These are phyloP conservation scores for Asarcornis scutulata DNA, from an alignment of 2,113 vertebrate genomes.

Conservation along the genomic window DNA sequence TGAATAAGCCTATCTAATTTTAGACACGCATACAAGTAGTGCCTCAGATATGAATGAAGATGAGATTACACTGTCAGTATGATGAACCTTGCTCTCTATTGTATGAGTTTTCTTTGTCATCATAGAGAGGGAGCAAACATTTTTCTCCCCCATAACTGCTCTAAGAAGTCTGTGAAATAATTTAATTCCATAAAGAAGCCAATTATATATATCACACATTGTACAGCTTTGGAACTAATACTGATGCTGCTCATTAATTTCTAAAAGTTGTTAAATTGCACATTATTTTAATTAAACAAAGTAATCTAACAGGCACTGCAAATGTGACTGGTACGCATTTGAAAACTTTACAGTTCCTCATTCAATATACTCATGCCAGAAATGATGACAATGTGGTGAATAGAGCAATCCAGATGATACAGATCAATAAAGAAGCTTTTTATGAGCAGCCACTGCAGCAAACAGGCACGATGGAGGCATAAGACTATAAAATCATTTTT, in stretches of 20 bases:
- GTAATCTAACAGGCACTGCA: neutral
- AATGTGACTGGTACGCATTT: neutral
- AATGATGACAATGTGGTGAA: neutral
- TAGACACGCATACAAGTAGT: neutral
- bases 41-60: neutral
- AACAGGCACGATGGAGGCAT: neutral
- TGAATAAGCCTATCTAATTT: neutral
- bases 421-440: conserved; percentile 19
- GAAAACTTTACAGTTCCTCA: neutral
- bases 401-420: neutral
- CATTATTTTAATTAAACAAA: conserved; percentile 36
- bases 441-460: neutral
- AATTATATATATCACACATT: neutral
- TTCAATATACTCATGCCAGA: neutral
- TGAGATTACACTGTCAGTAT: neutral
- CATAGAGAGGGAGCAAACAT: neutral
- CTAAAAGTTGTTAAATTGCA: neutral
- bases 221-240: neutral
- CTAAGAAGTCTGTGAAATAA: neutral
- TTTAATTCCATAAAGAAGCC: neutral
- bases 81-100: neutral
- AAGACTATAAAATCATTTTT: neutral
- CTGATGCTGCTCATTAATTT: neutral
- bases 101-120: neutral
- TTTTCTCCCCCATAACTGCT: neutral